Evolutionary conservation across 2,113 vertebrate genomes (phyloP), one percentile per base, ranked within the genome.

Genomic region (Bungarus multicinctus): DNA sequence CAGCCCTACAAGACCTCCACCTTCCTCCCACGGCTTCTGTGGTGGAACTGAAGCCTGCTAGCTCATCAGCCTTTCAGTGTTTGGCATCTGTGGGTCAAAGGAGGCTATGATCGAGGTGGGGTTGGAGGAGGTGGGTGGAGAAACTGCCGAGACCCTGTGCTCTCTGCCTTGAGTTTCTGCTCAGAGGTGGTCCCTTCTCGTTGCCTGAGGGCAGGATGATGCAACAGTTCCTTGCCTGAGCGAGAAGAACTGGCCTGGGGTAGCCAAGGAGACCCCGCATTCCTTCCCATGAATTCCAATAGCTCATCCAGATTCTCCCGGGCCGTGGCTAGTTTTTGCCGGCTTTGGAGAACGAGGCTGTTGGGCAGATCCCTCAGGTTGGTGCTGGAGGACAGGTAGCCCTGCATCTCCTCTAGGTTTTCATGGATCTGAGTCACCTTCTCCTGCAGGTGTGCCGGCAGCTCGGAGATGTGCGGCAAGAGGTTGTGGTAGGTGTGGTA

Each of bases 221-320:
- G 34, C 4, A 52, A 4, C 1, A 14, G 16, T 0, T 25, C 5
- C 22, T 53, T 53, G 3, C 43, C 10, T 18, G 9, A 14, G 23
- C 1, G 43, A 55, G 45, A 87, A 25, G 60, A 23, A 1, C n/a
- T 55, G 0, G 60, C 2, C 34, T 55, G 58, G 2, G n/a, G 1
- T 3, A 74, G 34, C 91, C 96, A 97, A 27, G 94, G 98, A 43
- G 98, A 97, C 0, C 98, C 98, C 0, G 97, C 97, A 96, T 98
- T 98, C 96, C 14, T 52, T 5, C 91, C 92, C 91, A 97, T 95
- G 0, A 92, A 93, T 18, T 98, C 96, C 50, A 99, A 96, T 0
- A 99, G 97, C 93, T 99, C 98, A 0, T 99, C 98, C 97, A 99
- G 92, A 92, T 98, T 98, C 89, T 98, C 97, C 0, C 98, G 96